Base-by-base conservation (phyloP, 1,140 invertebrate species). In the Contarinia nasturtii region DNA sequence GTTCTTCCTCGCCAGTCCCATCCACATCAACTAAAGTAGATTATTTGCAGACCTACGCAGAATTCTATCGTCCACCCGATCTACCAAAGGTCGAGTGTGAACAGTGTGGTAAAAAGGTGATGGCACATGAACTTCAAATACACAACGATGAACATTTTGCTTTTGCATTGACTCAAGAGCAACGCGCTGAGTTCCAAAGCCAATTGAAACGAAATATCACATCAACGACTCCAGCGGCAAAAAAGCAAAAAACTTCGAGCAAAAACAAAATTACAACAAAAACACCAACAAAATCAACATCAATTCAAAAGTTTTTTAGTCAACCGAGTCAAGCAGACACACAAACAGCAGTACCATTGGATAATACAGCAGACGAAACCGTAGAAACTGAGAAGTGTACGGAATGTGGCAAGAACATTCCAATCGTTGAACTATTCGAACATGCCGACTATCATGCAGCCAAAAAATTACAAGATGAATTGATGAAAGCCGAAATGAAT, bases 401-500 rank as follows among this genome's bases (percentile, higher is more conserved):
- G 2, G 69, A 80, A 53, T 84, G 80, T 56, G 66, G 72, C 48
- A 71, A 73, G 54, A 68, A 63, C 53, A 67, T 85, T 33, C 56
- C 64, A 21, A 15, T 63, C n/a, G 62, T 64, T 5, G 75, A 75
- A 49, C 70, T 75, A 55, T 49, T 58, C 12, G 74, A 77, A 54
- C 81, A 85, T 59, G 59, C 68, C 47, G 80, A 85, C 63, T 83
- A 74, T 60, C 81, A 85, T 57, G 61, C 76, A 49, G 80, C 81
- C 4, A 75, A 75, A 54, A 73, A 70, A 54, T 55, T 85, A 33
- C 79, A 62, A 40, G 54, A 18, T 18, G 41, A 43, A 43, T 8
- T 43, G 7, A 43, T 27, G 27, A 27, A 27, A 27, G 27, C 27
- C 10, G 27, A 27, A 10, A 27, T 27, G n/a, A n/a, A n/a, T 27